Percentiles rank a stretch among this genome's conserved stretches.
phyloP scores from a whole-genome alignment of 30 jellyfish, hydroid and myxozoan genomes.

The Hydractinia echinata region DNA sequence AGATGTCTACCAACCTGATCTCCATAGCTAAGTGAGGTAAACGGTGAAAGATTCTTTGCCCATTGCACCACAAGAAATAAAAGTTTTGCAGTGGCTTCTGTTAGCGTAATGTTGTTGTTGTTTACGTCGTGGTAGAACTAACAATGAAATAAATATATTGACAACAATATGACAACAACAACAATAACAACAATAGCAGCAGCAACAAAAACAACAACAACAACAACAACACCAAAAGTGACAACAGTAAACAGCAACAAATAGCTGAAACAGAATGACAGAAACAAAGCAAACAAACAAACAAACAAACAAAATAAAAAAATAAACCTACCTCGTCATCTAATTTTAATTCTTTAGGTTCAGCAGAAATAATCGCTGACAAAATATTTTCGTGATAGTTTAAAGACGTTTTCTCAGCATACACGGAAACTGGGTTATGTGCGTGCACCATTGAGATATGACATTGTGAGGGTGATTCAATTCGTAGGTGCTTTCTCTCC shows the following conservation, averaged over 20 bases:
- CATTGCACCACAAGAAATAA: constrained; percentile 65
- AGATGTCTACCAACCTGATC: constrained; percentile 51
- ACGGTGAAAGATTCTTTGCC: constrained; percentile 73
- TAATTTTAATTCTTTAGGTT: not conserved
- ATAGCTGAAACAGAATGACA: no score
- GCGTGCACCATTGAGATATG: not conserved
- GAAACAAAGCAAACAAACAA: no score
- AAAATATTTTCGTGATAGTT: not conserved
- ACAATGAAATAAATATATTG: no score
- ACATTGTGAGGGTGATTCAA: not conserved
- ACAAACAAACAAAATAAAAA: no score
- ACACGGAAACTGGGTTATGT: not conserved
- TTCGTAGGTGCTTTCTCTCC: not conserved
- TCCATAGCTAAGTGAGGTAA: constrained; percentile 45
- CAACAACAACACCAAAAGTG: no score
- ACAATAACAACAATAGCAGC: no score
- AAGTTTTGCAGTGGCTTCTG: constrained; percentile 78
- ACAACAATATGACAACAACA: no score
- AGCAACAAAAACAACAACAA: no score
- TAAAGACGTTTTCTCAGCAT: not conserved
- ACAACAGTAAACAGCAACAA: no score
- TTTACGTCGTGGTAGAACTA: no score
- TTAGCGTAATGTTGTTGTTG: no score
- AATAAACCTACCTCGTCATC: no score
- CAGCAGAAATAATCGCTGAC: not conserved